Base-by-base conservation (phyloP, 30 jellyfish, hydroid and myxozoan genomes). In the Turritopsis rubra region DNA sequence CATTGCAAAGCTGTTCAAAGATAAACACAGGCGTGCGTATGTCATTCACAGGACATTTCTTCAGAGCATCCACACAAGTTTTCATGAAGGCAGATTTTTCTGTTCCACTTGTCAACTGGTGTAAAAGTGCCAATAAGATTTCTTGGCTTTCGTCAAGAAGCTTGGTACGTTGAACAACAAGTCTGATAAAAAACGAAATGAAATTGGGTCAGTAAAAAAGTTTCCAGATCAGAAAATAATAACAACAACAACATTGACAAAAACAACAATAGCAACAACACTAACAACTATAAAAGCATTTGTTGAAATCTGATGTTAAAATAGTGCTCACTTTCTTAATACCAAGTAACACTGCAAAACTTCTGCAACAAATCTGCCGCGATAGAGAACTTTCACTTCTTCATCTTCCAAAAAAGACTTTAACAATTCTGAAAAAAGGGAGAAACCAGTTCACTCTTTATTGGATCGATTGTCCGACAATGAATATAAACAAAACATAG, bases 21-120 rank as follows among this genome's bases (percentile, higher is more conserved):
- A 92, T 85, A 77, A 92, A 92, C 68, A 92, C 95, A 4, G 98
- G 98, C 17, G 98, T 92, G 27, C 98, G 86, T 52, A 92, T 92
- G 71, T 92, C 98, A 72, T 84, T 88, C 27, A 92, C 85, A 22
- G 98, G 88, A 71, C 96, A 92, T 79, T 96, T 92, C 84, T 1
- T 73, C 41, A 77, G 53, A 78, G 52, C 27, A 71, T 30, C 21
- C 18, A 21, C 70, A 29, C 74, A 54, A 16, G 94, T 88, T 13
- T 84, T 88, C 93, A 91, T 91, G 82, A 91, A 91, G 19, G 90
- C 83, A 54, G 85, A 29, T 71, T 91, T 96, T 72, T 91, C 97
- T 18, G 95, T 89, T 70, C 89, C 97, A 20, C 96, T 65, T 0
- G 96, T 87, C 53, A 91, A 85, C 87, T 91, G 95, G 53, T 88